These are phyloP conservation scores for Pilophorus perplexus DNA, from an alignment of 2,888 invertebrate genomes.

Conservation along the genomic window DNA sequence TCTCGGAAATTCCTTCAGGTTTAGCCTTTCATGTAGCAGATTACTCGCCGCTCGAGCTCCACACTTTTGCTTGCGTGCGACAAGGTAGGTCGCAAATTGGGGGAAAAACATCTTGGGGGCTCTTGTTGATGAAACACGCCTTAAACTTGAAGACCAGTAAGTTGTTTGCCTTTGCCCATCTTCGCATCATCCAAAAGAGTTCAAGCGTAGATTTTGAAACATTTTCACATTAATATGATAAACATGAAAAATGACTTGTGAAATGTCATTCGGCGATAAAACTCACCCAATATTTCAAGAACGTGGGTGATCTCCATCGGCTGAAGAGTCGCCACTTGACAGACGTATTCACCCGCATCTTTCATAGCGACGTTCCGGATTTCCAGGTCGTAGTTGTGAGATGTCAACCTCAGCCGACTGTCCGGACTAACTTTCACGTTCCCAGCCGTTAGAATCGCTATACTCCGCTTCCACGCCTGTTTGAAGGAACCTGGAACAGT, in stretches of 20 bases:
- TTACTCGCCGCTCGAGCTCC: slow-evolving; percentile 7
- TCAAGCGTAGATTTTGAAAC: not conserved
- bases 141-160: not conserved
- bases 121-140: too few species aligned
- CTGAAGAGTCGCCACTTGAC: slow-evolving; percentile 43
- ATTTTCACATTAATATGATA: not conserved
- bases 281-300: slow-evolving; percentile 43
- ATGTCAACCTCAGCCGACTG: slow-evolving; percentile 38
- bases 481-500: slow-evolving; percentile 43
- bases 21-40: slow-evolving; percentile 25
- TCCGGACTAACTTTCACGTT: slow-evolving; percentile 45
- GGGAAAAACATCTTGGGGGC: too few species aligned
- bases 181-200: not conserved
- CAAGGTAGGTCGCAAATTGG: too few species aligned
- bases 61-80: too few species aligned
- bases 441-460: slow-evolving; percentile 45
- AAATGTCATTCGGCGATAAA: not conserved
- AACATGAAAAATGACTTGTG: too few species aligned
- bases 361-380: slow-evolving; percentile 38
- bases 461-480: slow-evolving; percentile 46
- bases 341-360: slow-evolving; percentile 45
- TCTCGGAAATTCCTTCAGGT: slow-evolving; percentile 26
- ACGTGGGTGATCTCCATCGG: slow-evolving; percentile 45
- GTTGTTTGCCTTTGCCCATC: not conserved
- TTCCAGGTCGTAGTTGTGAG: slow-evolving; percentile 44